Evolutionary conservation across 2,113 vertebrate genomes (phyloP), one percentile per base, ranked within the genome.

Genomic region (Merops nubicus): DNA sequence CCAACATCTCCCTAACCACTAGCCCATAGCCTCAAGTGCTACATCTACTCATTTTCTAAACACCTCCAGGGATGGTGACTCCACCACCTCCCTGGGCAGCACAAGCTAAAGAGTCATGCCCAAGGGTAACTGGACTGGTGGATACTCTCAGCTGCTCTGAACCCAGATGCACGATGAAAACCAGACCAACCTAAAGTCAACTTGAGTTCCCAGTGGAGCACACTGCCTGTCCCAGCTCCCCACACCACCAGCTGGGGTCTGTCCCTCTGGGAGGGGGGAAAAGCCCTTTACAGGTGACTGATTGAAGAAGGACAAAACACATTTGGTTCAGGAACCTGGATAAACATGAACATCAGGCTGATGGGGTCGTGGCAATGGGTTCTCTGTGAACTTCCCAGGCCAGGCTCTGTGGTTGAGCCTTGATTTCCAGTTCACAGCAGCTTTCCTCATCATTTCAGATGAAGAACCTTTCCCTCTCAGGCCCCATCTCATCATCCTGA

Each of bases 361-460:
- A 33, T 45, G 2, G 2, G 51, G 47, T 1, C 9, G 26, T 16
- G 29, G 28, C 43, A 11, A 56, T 31, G 85, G 19, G 65, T 53
- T 63, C 45, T 60, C 38, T 54, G 57, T 28, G 6, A 36, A 20
- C 40, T 56, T 50, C 25, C 50, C 79, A 23, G 48, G 60, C 57
- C 57, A 9, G 77, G 74, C 33, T 48, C 25, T 65, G 23, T 29
- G 85, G 57, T n/a, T 31, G 79, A 94, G 68, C 92, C 38, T 21
- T 80, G 94, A 47, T 45, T 47, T 74, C 77, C 63, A 70, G 59
- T 80, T 79, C 82, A 83, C 88, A 73, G 88, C 73, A 89, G 85
- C 48, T 82, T 93, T 89, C 45, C 88, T 23, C 88, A 72, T 8
- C 82, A 64, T 73, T 54, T 80, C 82, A 34, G 82, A 83, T 26